Evolutionary conservation across 2,113 vertebrate genomes (phyloP).

Genomic region (Myrmecobius fasciatus): DNA sequence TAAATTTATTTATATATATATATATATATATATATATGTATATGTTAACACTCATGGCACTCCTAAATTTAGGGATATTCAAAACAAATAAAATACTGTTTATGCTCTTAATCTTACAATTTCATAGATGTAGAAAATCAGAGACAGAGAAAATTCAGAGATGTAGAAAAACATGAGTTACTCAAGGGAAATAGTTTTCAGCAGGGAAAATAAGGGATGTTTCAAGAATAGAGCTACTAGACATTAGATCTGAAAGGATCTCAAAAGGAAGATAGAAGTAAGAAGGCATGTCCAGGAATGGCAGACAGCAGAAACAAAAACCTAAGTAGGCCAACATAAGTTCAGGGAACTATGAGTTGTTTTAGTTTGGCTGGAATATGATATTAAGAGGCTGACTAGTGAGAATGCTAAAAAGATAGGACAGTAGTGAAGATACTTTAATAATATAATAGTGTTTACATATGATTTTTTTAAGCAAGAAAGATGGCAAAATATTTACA

Average conservation of each 20-base stretch:
- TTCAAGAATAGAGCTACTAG: background rate
- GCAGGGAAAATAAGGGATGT: background rate
- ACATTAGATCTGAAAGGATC: background rate
- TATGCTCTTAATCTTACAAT: background rate
- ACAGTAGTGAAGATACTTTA: background rate
- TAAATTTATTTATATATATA: too few relatives aligned
- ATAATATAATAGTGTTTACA: background rate
- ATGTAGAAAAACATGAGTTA: background rate
- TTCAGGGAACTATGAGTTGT: background rate
- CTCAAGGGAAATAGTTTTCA: background rate
- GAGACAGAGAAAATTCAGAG: background rate
- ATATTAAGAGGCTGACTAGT: background rate
- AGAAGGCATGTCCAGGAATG: background rate
- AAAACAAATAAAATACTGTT: background rate
- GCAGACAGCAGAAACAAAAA: background rate
- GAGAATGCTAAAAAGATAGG: background rate
- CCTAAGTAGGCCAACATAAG: background rate
- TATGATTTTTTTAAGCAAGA: background rate
- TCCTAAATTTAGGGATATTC: background rate
- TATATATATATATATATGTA: too few relatives aligned
- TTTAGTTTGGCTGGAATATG: background rate
- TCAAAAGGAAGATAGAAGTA: background rate
- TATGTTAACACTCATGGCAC: background rate
- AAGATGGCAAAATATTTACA: too few relatives aligned
- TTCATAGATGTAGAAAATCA: background rate